Evolutionary conservation across 2,797 vertebrate species (phyloP).

Genomic region (Simalia tracyae): DNA sequence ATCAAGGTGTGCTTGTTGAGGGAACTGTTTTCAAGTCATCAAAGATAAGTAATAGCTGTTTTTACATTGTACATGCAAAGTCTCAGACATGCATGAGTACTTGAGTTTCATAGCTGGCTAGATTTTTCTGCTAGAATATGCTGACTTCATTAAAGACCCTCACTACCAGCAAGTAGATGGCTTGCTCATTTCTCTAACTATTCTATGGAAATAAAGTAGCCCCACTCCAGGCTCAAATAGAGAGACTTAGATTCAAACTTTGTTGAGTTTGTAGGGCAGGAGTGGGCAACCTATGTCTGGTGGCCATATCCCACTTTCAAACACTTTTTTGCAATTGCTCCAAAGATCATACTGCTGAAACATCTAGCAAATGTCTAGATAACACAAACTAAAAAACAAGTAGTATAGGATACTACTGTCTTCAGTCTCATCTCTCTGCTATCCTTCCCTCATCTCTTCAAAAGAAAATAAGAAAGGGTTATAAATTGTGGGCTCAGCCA

Average conservation of each 20-base stretch:
- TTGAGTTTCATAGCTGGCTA: not conserved
- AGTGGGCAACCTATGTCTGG: not conserved
- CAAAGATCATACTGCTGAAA: not conserved
- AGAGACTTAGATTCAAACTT: not conserved
- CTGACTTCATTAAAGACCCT: not conserved
- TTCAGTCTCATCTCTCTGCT: not conserved
- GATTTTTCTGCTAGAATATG: not conserved
- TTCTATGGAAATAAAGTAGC: not conserved
- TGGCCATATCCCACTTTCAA: not conserved
- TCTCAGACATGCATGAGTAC: not conserved
- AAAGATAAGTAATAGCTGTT: not conserved
- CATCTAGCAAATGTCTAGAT: not conserved
- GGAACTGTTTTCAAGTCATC: slow-evolving; percentile 1
- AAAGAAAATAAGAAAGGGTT: not conserved
- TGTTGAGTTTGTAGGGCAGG: not conserved
- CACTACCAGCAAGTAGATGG: not conserved
- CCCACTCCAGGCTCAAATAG: not conserved
- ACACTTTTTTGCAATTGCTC: not conserved
- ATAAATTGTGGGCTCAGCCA: not conserved
- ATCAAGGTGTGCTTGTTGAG: not conserved
- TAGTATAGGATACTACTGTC: not conserved
- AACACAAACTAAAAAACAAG: not conserved
- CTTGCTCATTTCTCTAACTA: not conserved
- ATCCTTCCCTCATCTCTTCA: not conserved
- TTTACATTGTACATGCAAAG: not conserved